A percentile compares a stretch with the other conserved stretches of the same genome.
phyloP scores from a whole-genome alignment of 2,888 invertebrate species.

The Pachycephus smyrnensis region DNA sequence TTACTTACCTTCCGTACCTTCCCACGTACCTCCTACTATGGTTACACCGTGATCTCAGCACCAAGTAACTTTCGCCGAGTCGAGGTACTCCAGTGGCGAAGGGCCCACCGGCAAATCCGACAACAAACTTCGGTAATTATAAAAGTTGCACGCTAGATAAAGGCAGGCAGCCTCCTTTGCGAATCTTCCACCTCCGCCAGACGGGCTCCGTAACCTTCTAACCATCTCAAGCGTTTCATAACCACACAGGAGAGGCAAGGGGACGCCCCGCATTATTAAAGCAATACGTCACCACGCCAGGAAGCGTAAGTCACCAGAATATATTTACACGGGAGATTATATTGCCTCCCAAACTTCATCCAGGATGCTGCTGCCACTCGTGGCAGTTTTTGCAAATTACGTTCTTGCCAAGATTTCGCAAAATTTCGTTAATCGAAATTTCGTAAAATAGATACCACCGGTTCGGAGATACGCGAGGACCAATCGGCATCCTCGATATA shows the following conservation, averaged over 20 bases:
- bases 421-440: conserved; percentile 3
- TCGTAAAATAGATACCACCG: background rate
- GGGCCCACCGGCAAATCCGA: conserved; percentile 26
- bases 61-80: conserved; percentile 41
- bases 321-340: background rate
- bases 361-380: no score
- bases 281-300: conserved; percentile 47
- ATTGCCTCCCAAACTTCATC: background rate
- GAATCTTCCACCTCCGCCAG: background rate
- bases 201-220: conserved; percentile 15
- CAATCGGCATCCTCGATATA: conserved; percentile 18
- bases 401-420: background rate
- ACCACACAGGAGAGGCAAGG: conserved; percentile 31
- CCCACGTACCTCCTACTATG: background rate
- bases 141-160: conserved; percentile 24
- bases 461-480: conserved; percentile 12
- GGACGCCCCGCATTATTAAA: conserved; percentile 50
- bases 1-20: no score
- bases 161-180: conserved; percentile 4
- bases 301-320: conserved; percentile 37
- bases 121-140: conserved; percentile 48
- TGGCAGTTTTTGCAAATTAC: no score
- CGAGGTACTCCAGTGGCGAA: conserved; percentile 32
- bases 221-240: conserved; percentile 12
- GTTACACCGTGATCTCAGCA: conserved; percentile 22